Conservation (phyloP, 1,140 invertebrate species). For the Epicauta chinensis region DNA sequence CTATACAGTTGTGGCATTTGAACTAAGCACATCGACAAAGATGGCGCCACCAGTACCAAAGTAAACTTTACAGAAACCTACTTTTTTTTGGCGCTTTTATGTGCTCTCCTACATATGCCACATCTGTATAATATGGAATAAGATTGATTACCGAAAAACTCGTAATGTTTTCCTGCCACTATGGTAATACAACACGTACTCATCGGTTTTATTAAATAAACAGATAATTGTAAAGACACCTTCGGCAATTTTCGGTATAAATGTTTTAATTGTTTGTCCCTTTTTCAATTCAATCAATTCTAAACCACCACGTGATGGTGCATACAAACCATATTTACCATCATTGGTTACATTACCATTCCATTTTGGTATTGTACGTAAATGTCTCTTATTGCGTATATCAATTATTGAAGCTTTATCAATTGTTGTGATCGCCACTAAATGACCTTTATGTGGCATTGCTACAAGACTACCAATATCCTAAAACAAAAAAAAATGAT, state of each 20-base stretch:
- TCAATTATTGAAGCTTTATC: constrained; percentile 86
- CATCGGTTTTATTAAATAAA: constrained; percentile 88
- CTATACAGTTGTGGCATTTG: too few relatives aligned
- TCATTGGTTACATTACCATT: constrained; percentile 75
- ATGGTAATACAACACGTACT: constrained; percentile 96
- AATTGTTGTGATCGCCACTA: constrained; percentile 80
- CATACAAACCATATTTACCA: constrained; percentile 88
- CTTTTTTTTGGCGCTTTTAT: too few relatives aligned
- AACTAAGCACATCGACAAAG: too few relatives aligned
- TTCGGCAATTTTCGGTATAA: constrained; percentile 89
- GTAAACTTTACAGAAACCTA: constrained; percentile 17
- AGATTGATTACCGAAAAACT: constrained; percentile 66
- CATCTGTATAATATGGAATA: too few relatives aligned
- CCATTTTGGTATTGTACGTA: constrained; percentile 74
- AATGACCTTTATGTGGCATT: constrained; percentile 73
- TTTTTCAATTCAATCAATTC: constrained; percentile 84
- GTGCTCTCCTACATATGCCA: too few relatives aligned
- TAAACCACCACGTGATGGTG: constrained; percentile 85
- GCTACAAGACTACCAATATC: constrained; percentile 63
- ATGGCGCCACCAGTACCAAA: too few relatives aligned
- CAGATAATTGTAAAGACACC: constrained; percentile 95
- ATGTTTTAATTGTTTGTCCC: constrained; percentile 72
- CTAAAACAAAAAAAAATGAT: constrained; percentile 35
- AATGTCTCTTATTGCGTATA: constrained; percentile 71
- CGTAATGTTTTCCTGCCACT: constrained; percentile 87